Evolutionary conservation across 2,797 vertebrate genomes (phyloP).

Genomic region (Notolepis coatsorum): DNA sequence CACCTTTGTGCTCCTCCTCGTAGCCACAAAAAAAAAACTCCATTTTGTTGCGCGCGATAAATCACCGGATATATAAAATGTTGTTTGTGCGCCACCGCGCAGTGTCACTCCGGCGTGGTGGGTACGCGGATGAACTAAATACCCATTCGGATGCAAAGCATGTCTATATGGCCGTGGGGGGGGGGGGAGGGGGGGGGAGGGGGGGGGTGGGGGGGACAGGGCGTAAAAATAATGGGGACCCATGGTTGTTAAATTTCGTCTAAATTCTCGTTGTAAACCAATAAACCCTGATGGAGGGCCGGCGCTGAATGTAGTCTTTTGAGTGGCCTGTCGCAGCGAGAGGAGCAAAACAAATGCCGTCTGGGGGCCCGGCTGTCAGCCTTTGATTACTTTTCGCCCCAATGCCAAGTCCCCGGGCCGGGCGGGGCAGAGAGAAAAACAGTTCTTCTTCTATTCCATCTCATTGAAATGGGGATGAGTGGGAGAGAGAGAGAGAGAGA

Average conservation of each 20-base stretch:
- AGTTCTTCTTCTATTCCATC: constrained; percentile 28
- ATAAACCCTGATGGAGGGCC: constrained; percentile 51
- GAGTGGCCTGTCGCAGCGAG: constrained; percentile 37
- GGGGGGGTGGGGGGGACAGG: too few species aligned
- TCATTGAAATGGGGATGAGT: constrained; percentile 4
- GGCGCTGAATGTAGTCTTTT: constrained; percentile 35
- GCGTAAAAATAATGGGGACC: constrained; percentile 58
- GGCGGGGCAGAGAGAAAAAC: too few species aligned
- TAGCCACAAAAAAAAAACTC: neutral
- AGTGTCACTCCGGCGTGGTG: neutral
- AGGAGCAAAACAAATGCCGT: constrained; percentile 45
- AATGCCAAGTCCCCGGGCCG: constrained; percentile 28
- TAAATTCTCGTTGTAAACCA: constrained; percentile 54
- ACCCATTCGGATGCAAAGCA: constrained; percentile 40
- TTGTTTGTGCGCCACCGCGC: neutral
- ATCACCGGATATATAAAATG: neutral
- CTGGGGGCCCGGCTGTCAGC: constrained; percentile 19
- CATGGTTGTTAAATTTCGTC: constrained; percentile 51
- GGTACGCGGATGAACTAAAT: constrained; percentile 18
- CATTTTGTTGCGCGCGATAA: neutral
- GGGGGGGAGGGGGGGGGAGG: too few species aligned
- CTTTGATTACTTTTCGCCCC: constrained; percentile 38
- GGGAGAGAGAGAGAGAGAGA: too few species aligned
- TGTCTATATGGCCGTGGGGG: too few species aligned
- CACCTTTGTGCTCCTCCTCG: neutral